Evolutionary conservation across 2,113 vertebrate genomes (phyloP), one percentile per base, ranked within the genome.

Genomic region (Collichthys lucidus): DNA sequence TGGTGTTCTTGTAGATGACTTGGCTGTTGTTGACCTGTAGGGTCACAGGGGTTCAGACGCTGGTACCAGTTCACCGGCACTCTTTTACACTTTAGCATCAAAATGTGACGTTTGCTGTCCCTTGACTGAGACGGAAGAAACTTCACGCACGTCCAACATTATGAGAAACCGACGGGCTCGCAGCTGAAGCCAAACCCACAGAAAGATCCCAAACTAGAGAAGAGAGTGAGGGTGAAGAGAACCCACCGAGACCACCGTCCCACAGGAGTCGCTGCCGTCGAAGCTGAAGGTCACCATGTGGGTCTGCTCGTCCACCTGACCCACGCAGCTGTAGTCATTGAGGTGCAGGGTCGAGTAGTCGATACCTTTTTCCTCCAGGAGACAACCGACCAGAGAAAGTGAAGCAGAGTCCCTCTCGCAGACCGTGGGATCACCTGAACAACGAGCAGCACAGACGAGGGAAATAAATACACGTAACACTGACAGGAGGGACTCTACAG

Each of bases 251-350:
- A 85, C 17, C 49, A 74, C 44, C 1, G 56, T 44, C 20, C 86
- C 86, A 55, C 89, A 90, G 15, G 26, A 19, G 61, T 46, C n/a
- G 19, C 14, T 62, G 44, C 22, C 22, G 20, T 72, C 17, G 11
- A 85, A 90, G 57, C n/a, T 22, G 62, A 88, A 90, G 4, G 76
- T 80, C 71, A 88, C 64, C 80, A 77, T 82, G 72, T 82, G 74
- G 17, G 24, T 88, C n/a, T 42, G 3, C 2, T 61, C 2, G 11
- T 88, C 68, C 55, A 74, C 11, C 16, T 71, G 42, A 19, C 84
- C 89, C 40, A 11, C 40, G 73, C 86, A 88, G 63, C 4, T 40
- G 14, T 0, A 40, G 64, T 90, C n/a, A 1, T 65, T 80, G 17
- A 90, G 82, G 60, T 86, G 84, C 9, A 91, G 42, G 6, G 0